Evolutionary conservation across 2,113 vertebrate genomes (phyloP), one percentile per base, ranked within the genome.

Genomic region (Hippocampus mohnikei): DNA sequence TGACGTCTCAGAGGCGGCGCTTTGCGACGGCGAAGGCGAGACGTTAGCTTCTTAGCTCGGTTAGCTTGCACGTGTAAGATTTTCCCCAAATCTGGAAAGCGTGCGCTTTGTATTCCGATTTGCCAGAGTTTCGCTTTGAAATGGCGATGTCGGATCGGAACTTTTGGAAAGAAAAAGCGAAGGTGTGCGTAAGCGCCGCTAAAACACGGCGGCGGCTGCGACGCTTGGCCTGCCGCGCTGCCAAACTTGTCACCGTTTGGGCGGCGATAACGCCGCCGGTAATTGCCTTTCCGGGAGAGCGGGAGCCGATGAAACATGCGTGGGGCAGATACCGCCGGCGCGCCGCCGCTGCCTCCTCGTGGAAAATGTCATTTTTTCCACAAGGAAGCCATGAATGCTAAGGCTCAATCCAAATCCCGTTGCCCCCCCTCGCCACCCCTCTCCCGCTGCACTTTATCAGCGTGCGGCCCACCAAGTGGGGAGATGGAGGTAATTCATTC

Each of bases 361-460:
- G 93, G 94, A 93, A 94, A 94, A 93, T 93, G 93, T 94, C 92
- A 93, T 93, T 93, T 94, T 94, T 94, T 95, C 93, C 95, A 94
- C 93, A 92, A 93, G 93, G 93, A 95, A 94, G 94, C 93, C 94
- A 93, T 90, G 93, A 94, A 93, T 94, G 93, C 92, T 91, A 93
- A 93, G 93, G 89, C 90, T 92, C 93, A 93, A 94, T 93, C 92
- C 86, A 95, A 95, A 95, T 94, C 93, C 90, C 91, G 94, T 94
- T 92, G 91, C 91, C 37, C 20, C 18, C 20, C 10, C 2, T 0
- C 60, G n/a, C 3, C 60, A 4, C 8, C 41, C 1, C 37, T 12
- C 40, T 8, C 61, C 15, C 42, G 27, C 90, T 84, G 91, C 93
- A 93, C 91, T 94, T 95, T 95, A 95, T 95, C 94, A 92, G 91